Percentiles rank a stretch among this genome's conserved stretches.
Evolutionary conservation across 2,888 invertebrate species (phyloP).

Genomic region (Orthonevra nobilis): DNA sequence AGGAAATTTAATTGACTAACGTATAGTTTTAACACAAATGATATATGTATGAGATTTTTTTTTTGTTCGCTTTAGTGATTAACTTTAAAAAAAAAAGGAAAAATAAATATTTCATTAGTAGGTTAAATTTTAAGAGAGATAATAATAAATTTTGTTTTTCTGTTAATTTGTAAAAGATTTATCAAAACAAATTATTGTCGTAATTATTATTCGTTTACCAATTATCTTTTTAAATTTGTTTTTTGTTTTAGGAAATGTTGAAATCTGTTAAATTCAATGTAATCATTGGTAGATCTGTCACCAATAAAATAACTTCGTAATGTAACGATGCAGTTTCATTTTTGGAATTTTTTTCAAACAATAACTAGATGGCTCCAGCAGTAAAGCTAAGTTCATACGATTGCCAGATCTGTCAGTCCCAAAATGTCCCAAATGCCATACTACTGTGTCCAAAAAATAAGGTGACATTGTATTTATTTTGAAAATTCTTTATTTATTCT

Average conservation of each 20-base stretch:
- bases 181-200: slow-evolving; percentile 1
- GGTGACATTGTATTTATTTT: too few relatives aligned
- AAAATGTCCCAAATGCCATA: too few relatives aligned
- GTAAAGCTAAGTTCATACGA: too few relatives aligned
- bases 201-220: not conserved
- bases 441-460: too few relatives aligned
- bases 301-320: slow-evolving; percentile 45
- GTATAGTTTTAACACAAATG: too few relatives aligned
- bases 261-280: slow-evolving; percentile 38
- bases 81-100: not conserved
- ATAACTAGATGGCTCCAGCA: too few relatives aligned
- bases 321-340: too few relatives aligned
- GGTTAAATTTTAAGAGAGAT: not conserved
- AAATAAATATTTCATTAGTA: slow-evolving; percentile 20
- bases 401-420: too few relatives aligned
- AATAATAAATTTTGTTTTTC: too few relatives aligned
- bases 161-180: slow-evolving; percentile 38
- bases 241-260: slow-evolving; percentile 40
- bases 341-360: too few relatives aligned
- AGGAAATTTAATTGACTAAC: too few relatives aligned
- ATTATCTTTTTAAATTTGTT: slow-evolving; percentile 5
- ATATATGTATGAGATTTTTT: slow-evolving; percentile 11
- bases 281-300: slow-evolving; percentile 36
- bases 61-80: slow-evolving; percentile 1
- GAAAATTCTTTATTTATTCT: too few relatives aligned